phyloP scores from a whole-genome alignment of 2,797 vertebrate genomes.

The Bovichtus diacanthus region DNA sequence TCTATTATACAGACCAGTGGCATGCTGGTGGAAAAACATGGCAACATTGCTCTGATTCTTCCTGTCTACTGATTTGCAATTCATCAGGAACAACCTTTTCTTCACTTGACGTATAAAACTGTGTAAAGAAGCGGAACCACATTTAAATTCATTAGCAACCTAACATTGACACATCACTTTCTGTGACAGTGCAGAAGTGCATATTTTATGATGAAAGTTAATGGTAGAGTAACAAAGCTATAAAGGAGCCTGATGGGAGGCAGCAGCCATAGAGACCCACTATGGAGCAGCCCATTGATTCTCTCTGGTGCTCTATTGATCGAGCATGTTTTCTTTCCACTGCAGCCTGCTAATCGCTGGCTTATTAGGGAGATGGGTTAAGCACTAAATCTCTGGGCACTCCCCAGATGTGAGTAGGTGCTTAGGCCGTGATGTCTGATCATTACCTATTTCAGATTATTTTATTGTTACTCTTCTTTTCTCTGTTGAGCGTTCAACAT shows the following conservation, averaged over 20 bases:
- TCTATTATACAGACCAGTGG: slow-evolving; percentile 50
- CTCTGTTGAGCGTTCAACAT: neutral
- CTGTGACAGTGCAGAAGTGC: slow-evolving; percentile 64
- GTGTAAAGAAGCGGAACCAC: slow-evolving; percentile 82
- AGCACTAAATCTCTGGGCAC: slow-evolving; percentile 41
- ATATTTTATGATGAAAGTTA: slow-evolving; percentile 68
- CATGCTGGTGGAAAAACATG: slow-evolving; percentile 38
- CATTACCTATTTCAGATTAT: slow-evolving; percentile 28
- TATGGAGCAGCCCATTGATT: slow-evolving; percentile 71
- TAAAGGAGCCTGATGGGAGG: slow-evolving; percentile 14
- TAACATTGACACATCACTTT: slow-evolving; percentile 77
- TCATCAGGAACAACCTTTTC: slow-evolving; percentile 88
- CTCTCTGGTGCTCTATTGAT: slow-evolving; percentile 80
- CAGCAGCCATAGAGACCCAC: slow-evolving; percentile 30
- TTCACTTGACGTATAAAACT: slow-evolving; percentile 83
- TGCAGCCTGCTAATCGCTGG: slow-evolving; percentile 72
- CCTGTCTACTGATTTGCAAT: slow-evolving; percentile 83
- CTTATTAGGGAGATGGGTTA: slow-evolving; percentile 71
- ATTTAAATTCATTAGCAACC: slow-evolving; percentile 88
- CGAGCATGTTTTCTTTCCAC: slow-evolving; percentile 71
- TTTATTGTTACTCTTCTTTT: slow-evolving; percentile 14
- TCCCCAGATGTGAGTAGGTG: slow-evolving; percentile 45
- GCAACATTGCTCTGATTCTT: slow-evolving; percentile 60
- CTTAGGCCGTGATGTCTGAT: slow-evolving; percentile 44
- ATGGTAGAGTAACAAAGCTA: slow-evolving; percentile 63